Percentiles rank a stretch among this genome's conserved stretches.
phyloP scores from a whole-genome alignment of 2,797 vertebrate species.

The Melanotaenia parkinsoni region DNA sequence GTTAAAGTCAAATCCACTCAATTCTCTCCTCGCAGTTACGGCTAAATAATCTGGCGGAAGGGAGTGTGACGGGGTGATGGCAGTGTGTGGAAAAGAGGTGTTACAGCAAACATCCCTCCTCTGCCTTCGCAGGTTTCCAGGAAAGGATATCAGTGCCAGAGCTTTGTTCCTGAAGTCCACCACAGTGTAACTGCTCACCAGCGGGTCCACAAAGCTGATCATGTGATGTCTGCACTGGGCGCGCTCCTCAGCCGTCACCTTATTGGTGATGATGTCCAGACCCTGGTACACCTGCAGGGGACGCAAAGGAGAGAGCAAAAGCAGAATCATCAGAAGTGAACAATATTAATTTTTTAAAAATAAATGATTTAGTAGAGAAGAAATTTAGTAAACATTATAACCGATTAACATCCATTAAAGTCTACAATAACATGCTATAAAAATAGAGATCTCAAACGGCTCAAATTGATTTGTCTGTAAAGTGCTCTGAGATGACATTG shows the following conservation, averaged over 20 bases:
- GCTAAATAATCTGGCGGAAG: conserved; percentile 23
- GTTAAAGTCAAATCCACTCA: conserved; percentile 28
- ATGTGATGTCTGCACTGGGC: conserved; percentile 93
- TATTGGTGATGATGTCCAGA: conserved; percentile 96
- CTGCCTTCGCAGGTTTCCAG: not conserved
- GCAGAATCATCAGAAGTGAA: too few species aligned
- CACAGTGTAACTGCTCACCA: conserved; percentile 91
- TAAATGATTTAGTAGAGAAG: too few species aligned
- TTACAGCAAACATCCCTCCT: not conserved
- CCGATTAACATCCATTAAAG: not conserved
- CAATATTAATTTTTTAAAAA: not conserved
- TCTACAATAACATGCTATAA: not conserved
- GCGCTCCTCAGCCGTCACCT: conserved; percentile 88
- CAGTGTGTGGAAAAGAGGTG: not conserved
- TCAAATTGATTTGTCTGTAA: too few species aligned
- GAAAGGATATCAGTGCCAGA: conserved; percentile 92
- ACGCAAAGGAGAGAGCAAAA: conserved; percentile 11
- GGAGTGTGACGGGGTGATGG: conserved; percentile 12
- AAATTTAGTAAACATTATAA: not conserved
- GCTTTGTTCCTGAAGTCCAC: conserved; percentile 97
- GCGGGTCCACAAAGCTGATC: conserved; percentile 95
- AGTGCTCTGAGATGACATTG: too few species aligned
- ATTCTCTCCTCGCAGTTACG: conserved; percentile 28
- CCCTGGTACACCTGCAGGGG: conserved; percentile 90
- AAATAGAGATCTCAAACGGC: not conserved